Evolutionary conservation across 1,140 invertebrate species (phyloP).

Genomic region (Pachypsylla venusta): DNA sequence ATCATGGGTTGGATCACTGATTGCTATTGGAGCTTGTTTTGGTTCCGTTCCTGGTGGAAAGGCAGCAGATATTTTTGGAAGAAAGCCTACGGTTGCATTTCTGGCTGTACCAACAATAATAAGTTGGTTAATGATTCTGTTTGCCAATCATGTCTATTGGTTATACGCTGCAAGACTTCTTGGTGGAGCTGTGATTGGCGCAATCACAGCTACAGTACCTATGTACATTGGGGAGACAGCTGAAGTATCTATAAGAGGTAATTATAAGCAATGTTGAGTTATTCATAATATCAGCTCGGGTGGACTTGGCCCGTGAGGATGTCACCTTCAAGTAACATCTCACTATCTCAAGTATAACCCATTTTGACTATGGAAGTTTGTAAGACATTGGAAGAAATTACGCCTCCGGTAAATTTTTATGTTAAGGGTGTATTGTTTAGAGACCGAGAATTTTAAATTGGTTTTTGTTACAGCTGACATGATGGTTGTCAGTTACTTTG

Average conservation of each 20-base stretch:
- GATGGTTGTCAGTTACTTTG: no score
- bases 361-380: no score
- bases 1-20: constrained; percentile 21
- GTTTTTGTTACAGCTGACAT: no score
- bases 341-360: no score
- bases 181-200: constrained; percentile 37
- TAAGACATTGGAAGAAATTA: no score
- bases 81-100: constrained; percentile 31
- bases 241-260: constrained; percentile 35
- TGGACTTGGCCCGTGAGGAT: no score
- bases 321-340: no score
- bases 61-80: constrained; percentile 45
- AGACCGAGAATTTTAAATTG: no score
- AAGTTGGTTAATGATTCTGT: constrained; percentile 52
- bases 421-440: no score
- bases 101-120: constrained; percentile 21
- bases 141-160: constrained; percentile 40
- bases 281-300: no score
- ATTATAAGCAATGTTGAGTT: no score
- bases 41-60: constrained; percentile 43
- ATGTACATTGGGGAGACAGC: constrained; percentile 24
- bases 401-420: no score
- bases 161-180: constrained; percentile 57
- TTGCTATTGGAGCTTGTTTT: constrained; percentile 20
- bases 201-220: constrained; percentile 29